A percentile compares a stretch with the other conserved stretches of the same genome.
Evolutionary conservation across 2,113 vertebrate genomes (phyloP).

Genomic region (Triplophysa dalaica): DNA sequence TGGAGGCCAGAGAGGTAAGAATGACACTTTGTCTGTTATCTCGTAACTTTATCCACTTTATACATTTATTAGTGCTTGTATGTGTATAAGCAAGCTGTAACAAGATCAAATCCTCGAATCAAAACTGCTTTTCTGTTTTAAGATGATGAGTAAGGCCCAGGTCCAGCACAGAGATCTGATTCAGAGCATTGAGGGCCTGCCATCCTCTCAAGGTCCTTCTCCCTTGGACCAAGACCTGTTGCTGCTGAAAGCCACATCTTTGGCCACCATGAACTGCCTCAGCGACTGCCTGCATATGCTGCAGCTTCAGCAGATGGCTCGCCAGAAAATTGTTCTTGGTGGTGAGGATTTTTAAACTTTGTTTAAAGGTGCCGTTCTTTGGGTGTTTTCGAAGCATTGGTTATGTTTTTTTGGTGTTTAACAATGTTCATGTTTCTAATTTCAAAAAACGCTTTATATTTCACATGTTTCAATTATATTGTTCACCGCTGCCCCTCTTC

Average conservation of each 20-base stretch:
- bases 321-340: constrained; percentile 82
- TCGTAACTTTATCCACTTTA: no score
- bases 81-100: not conserved
- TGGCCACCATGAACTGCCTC: constrained; percentile 97
- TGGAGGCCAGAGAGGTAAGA: constrained; percentile 92
- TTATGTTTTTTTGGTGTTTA: no score
- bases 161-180: constrained; percentile 93
- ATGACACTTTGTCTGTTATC: not conserved
- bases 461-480: no score
- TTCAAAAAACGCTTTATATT: no score
- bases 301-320: constrained; percentile 90
- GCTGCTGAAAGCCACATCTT: constrained; percentile 97
- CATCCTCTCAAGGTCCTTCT: constrained; percentile 84
- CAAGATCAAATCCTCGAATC: no score
- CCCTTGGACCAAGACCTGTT: constrained; percentile 94
- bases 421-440: no score
- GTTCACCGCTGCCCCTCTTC: no score
- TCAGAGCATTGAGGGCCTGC: constrained; percentile 91
- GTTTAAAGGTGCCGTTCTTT: not conserved
- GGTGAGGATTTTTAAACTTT: constrained; percentile 69
- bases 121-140: not conserved
- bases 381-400: no score
- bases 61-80: no score
- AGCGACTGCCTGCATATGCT: constrained; percentile 97
- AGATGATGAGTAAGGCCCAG: constrained; percentile 97